These are phyloP conservation scores for Synanthedon tipuliformis DNA, from an alignment of 2,888 invertebrate species.

Conservation along the genomic window DNA sequence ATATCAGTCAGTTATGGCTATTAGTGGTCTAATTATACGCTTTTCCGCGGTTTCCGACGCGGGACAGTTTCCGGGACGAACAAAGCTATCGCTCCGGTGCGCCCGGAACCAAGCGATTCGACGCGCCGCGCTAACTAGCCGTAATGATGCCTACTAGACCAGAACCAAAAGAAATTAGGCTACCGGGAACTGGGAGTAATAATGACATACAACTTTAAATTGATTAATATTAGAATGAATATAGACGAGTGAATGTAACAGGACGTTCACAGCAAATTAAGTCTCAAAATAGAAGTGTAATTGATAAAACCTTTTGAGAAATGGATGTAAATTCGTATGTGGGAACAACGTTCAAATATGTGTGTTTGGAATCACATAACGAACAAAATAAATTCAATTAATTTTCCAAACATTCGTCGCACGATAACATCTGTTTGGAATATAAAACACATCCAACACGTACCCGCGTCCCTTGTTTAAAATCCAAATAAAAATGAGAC, in stretches of 20 bases:
- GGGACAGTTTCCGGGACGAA: conserved; percentile 34
- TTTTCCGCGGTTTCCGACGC: conserved; percentile 40
- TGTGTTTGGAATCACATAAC: conserved; percentile 52
- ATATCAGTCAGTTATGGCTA: conserved; percentile 26
- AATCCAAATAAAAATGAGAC: conserved; percentile 53
- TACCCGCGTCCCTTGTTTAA: conserved; percentile 44
- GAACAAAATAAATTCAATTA: conserved; percentile 59
- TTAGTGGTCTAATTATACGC: conserved; percentile 50
- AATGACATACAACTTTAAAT: not conserved
- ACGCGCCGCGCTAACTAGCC: conserved; percentile 27
- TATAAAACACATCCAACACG: conserved; percentile 56
- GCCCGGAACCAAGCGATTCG: conserved; percentile 20
- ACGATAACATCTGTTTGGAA: conserved; percentile 66
- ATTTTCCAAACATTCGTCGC: conserved; percentile 47
- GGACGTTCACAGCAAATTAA: conserved; percentile 8
- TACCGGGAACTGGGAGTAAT: conserved; percentile 11
- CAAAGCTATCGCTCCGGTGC: conserved; percentile 18
- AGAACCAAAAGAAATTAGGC: conserved; percentile 20
- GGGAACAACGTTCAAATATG: conserved; percentile 44
- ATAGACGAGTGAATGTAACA: not conserved
- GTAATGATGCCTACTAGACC: conserved; percentile 15
- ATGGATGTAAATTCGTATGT: conserved; percentile 24
- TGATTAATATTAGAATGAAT: not conserved
- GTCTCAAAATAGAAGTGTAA: no score
- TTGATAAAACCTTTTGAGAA: conserved; percentile 5